phyloP scores from a whole-genome alignment of 2,888 invertebrate species.

The Muschampia plurimacula region DNA sequence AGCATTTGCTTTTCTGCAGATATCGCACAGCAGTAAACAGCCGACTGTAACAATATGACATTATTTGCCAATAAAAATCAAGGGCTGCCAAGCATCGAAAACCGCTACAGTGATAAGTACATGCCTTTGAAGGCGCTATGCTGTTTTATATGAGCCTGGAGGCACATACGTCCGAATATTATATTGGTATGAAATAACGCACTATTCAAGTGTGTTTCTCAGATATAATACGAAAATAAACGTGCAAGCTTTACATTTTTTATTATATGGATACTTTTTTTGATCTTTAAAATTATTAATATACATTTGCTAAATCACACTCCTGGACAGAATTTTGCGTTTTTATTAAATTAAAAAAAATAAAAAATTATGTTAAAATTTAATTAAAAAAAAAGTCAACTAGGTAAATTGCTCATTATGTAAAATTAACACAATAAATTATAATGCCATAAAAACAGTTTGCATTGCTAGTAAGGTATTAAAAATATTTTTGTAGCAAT shows the following conservation, averaged over 20 bases:
- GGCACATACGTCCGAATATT: not conserved
- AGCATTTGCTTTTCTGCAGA: not conserved
- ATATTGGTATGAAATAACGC: conserved; percentile 15
- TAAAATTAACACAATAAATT: no score
- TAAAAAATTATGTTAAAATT: no score
- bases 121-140: not conserved
- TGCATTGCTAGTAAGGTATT: no score
- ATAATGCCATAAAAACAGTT: no score
- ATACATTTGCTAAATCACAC: no score
- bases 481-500: no score
- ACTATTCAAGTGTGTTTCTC: conserved; percentile 4
- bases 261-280: no score
- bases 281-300: no score
- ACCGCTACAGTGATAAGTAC: conserved; percentile 1
- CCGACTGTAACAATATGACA: not conserved
- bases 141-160: conserved; percentile 20
- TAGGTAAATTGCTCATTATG: no score
- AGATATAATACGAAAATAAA: not conserved
- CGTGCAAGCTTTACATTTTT: not conserved
- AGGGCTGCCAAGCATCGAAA: conserved; percentile 7
- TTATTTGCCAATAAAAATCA: not conserved
- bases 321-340: no score
- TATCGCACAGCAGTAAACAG: not conserved
- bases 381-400: no score
- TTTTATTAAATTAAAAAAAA: no score